phyloP scores from a whole-genome alignment of 2,888 invertebrate genomes.

The Temnothorax rugatulus region DNA sequence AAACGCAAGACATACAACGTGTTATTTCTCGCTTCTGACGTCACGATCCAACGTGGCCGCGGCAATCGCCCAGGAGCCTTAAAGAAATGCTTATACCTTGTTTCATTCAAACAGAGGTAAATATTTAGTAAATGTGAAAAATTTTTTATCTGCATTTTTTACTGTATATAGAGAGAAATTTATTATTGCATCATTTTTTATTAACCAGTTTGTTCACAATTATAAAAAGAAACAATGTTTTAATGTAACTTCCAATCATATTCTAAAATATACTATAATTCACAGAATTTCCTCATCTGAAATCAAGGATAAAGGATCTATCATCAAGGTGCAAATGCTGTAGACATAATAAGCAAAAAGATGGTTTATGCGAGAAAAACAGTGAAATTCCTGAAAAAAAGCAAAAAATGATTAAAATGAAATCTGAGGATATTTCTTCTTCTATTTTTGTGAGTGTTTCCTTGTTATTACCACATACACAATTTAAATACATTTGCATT shows the following conservation, averaged over 20 bases:
- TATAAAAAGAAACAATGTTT: not conserved
- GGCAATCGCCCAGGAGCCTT: too few relatives aligned
- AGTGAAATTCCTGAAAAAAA: not conserved
- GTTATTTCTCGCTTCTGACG: too few relatives aligned
- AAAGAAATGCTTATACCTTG: too few relatives aligned
- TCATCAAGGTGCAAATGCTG: slow-evolving; percentile 1
- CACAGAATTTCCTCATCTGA: slow-evolving; percentile 1
- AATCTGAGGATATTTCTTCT: not conserved
- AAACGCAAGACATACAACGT: too few relatives aligned
- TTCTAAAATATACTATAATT: not conserved
- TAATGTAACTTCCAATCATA: not conserved
- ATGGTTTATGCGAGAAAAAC: not conserved
- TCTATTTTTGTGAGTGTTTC: not conserved
- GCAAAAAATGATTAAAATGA: not conserved
- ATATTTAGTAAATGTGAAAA: not conserved
- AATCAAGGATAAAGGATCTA: not conserved
- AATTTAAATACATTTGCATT: not conserved
- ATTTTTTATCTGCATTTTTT: not conserved
- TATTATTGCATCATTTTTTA: not conserved
- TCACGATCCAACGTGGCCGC: too few relatives aligned
- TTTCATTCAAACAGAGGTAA: too few relatives aligned
- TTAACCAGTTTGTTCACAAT: not conserved
- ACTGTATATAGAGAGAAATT: not conserved
- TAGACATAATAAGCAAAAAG: not conserved
- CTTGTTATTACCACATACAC: not conserved